Percentiles rank a stretch among this genome's conserved stretches.
Conservation (phyloP, 1,140 invertebrate species). For the Eumeta japonica region DNA sequence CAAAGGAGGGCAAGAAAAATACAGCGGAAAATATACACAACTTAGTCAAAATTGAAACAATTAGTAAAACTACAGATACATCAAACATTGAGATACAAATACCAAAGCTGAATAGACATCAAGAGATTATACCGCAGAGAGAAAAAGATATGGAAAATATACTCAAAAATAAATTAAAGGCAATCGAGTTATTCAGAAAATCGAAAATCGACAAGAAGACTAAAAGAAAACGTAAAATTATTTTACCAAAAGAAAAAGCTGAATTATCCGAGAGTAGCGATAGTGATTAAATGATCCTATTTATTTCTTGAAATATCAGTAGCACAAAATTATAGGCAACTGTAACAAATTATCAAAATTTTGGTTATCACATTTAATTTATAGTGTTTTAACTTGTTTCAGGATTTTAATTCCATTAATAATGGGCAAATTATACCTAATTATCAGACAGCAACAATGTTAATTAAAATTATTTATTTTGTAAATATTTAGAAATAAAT, state of each 20-base stretch:
- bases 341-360: too few relatives aligned
- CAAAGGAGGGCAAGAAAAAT: conserved; percentile 13
- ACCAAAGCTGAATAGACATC: conserved; percentile 31
- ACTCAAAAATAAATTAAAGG: conserved; percentile 69
- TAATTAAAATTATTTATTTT: too few relatives aligned
- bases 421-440: too few relatives aligned
- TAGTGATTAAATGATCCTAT: too few relatives aligned
- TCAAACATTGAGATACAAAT: conserved; percentile 28
- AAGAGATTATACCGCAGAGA: conserved; percentile 72
- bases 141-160: conserved; percentile 65
- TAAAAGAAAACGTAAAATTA: conserved; percentile 43
- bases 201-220: conserved; percentile 62
- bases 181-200: conserved; percentile 73
- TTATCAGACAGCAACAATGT: too few relatives aligned
- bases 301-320: too few relatives aligned
- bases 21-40: conserved; percentile 16
- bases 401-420: too few relatives aligned
- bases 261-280: conserved; percentile 68
- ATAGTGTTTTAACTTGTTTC: too few relatives aligned
- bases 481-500: too few relatives aligned
- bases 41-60: conserved; percentile 18
- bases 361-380: too few relatives aligned
- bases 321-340: too few relatives aligned
- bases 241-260: conserved; percentile 60
- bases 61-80: conserved; percentile 16